Percentiles rank a stretch among this genome's conserved stretches.
Evolutionary conservation across 2,113 vertebrate species (phyloP).

Genomic region (rat (Rattus norvegicus)): GRCr8 NC_086039.1:152906001-152906500

Average conservation of each 20-base stretch:
- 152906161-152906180: neutral
- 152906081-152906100: neutral
- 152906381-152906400: neutral
- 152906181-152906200: neutral
- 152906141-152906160: neutral
- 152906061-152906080: neutral
- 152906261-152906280: neutral
- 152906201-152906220: neutral
- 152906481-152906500: slow-evolving; percentile 1
- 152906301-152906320: neutral
- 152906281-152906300: slow-evolving; percentile 21
- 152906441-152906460: neutral
- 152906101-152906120: neutral
- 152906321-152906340: neutral
- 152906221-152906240: neutral
- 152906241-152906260: neutral
- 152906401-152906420: neutral
- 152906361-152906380: neutral
- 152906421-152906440: neutral
- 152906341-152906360: slow-evolving; percentile 26
- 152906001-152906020: neutral
- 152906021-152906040: neutral
- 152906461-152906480: neutral
- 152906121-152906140: neutral
- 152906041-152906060: neutral